Evolutionary conservation across 1,140 invertebrate genomes (phyloP), one percentile per base, ranked within the genome.

Genomic region (Nebria ingens): DNA sequence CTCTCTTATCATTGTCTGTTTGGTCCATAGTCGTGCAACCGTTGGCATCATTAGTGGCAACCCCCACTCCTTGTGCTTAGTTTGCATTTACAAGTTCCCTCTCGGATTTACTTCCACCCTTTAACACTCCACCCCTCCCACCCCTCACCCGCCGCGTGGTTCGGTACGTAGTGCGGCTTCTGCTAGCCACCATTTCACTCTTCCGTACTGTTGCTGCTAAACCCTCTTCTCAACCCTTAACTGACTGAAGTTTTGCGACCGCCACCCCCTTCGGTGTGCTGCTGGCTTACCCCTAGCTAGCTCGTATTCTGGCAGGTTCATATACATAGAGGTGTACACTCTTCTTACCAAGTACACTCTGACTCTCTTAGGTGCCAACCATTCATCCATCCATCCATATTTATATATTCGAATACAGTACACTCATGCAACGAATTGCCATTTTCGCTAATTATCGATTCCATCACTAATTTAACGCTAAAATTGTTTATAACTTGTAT

Each of bases 261-360:
- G n/a, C 25, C 25, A 34, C 25, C 25, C n/a, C 25, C 25, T 19
- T 51, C 49, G 12, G 51, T 54, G 20, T 25, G 42, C 59, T 61
- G 64, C 53, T 55, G 52, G 58, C 50, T 56, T 56, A 57, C 55
- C 65, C 63, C 60, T 45, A 45, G 40, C 40, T 6, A 45, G 62
- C 60, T n/a, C n/a, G n/a, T n/a, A n/a, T n/a, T n/a, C n/a, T 61
- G 61, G 63, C 66, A 66, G 64, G 65, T 66, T 68, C 66, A 68
- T 68, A 68, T 68, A 68, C 66, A 68, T 68, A 68, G 64, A 68
- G 65, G 66, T 68, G 66, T 68, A 68, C 65, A 68, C 55, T 68
- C 66, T 56, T 49, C 52, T 53, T 57, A 34, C 25, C 6, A 34
- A 34, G 25, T 34, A n/a, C n/a, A n/a, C n/a, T n/a, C n/a, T n/a